Percentiles rank a stretch among this genome's conserved stretches.
Evolutionary conservation across 2,888 invertebrate species (phyloP).

Genomic region (Hemicrepidius hirtus): DNA sequence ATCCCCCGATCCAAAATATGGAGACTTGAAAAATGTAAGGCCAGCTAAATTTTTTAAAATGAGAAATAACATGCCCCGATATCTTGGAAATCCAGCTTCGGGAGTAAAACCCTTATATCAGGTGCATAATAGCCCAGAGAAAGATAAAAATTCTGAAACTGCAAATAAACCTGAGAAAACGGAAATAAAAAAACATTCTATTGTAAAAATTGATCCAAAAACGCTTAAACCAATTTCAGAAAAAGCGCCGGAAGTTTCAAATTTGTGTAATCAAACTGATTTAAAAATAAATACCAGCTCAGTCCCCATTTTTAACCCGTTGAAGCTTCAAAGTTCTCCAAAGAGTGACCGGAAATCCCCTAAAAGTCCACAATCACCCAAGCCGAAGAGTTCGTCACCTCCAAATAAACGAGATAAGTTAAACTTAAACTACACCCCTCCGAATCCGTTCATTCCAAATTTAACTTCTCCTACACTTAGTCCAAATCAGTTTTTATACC

Average conservation of each 20-base stretch:
- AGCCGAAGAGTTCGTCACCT: conserved; percentile 58
- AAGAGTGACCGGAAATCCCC: conserved; percentile 67
- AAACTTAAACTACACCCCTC: conserved; percentile 69
- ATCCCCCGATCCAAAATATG: conserved; percentile 58
- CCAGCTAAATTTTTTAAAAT: conserved; percentile 77
- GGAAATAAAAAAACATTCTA: conserved; percentile 70
- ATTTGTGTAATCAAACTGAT: conserved; percentile 60
- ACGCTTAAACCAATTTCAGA: conserved; percentile 74
- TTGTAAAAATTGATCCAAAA: conserved; percentile 76
- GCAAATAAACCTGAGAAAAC: conserved; percentile 58
- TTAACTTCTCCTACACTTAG: conserved; percentile 68
- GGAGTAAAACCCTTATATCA: conserved; percentile 78
- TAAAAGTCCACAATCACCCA: conserved; percentile 69
- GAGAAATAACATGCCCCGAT: conserved; percentile 75
- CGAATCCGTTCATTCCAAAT: conserved; percentile 71
- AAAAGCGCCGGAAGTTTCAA: conserved; percentile 68
- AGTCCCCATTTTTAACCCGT: conserved; percentile 71
- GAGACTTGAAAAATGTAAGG: conserved; percentile 65
- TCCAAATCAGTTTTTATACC: conserved; percentile 69
- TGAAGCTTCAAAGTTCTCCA: conserved; percentile 69
- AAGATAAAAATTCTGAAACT: conserved; percentile 62
- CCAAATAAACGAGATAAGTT: conserved; percentile 61
- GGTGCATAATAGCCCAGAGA: conserved; percentile 70
- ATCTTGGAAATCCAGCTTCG: conserved; percentile 76
- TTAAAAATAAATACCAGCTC: conserved; percentile 71